phyloP scores from a whole-genome alignment of 2,113 vertebrate species.

The Neotragus pygmaeus region DNA sequence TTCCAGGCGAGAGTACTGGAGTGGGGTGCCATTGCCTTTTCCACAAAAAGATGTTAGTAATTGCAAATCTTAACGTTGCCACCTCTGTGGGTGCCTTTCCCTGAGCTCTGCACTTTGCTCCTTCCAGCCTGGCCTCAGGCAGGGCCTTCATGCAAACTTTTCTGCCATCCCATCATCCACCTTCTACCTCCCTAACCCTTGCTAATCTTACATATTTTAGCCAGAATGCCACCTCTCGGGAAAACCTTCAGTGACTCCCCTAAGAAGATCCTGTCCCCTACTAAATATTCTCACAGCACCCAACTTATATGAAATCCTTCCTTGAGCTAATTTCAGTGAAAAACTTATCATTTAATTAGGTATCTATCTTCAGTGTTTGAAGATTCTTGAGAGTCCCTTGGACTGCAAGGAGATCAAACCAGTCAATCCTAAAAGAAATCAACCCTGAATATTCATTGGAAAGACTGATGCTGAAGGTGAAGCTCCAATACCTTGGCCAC shows the following conservation, averaged over 20 bases:
- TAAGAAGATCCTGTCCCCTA: not conserved
- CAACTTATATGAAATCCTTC: not conserved
- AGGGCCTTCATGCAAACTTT: not conserved
- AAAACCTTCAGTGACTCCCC: not conserved
- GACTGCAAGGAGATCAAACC: not conserved
- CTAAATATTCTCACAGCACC: not conserved
- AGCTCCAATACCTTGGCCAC: not conserved
- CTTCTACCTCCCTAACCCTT: not conserved
- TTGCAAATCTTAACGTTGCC: not conserved
- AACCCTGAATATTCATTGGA: not conserved
- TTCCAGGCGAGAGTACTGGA: too few species aligned
- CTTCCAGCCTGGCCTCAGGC: not conserved
- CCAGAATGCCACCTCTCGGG: not conserved
- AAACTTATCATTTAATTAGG: not conserved
- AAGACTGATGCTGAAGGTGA: not conserved
- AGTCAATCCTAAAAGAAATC: not conserved
- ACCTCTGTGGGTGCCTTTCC: not conserved
- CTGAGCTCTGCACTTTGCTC: not conserved
- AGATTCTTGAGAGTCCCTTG: not conserved
- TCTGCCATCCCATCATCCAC: too few species aligned
- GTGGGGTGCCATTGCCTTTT: too few species aligned
- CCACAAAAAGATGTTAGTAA: not conserved
- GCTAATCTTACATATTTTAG: not conserved
- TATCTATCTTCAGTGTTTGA: not conserved
- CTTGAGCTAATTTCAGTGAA: not conserved